phyloP scores from a whole-genome alignment of 2,888 invertebrate species.

The Erebia palarica region DNA sequence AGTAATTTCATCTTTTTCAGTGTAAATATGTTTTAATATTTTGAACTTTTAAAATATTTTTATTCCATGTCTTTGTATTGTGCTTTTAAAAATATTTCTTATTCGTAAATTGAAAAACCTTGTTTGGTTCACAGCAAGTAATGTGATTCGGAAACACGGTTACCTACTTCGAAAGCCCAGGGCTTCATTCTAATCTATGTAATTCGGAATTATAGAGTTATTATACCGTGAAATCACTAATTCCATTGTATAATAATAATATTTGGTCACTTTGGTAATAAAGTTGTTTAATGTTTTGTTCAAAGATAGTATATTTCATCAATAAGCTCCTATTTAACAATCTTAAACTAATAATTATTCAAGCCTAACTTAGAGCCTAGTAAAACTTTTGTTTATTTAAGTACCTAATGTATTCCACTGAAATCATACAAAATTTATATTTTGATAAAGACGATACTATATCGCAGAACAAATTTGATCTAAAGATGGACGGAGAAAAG shows the following conservation, averaged over 20 bases:
- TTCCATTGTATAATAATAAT: not conserved
- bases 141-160: conserved; percentile 12
- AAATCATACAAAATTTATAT: no score
- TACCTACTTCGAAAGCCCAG: not conserved
- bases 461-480: no score
- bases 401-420: no score
- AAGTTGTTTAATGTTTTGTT: not conserved
- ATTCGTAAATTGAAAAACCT: conserved; percentile 11
- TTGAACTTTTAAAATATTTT: not conserved
- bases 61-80: not conserved
- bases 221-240: no score
- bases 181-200: not conserved
- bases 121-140: conserved; percentile 10
- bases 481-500: no score
- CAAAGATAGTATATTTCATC: not conserved
- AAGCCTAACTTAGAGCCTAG: no score
- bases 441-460: no score
- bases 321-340: not conserved
- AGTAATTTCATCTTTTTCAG: no score
- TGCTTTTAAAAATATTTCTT: not conserved
- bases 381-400: no score
- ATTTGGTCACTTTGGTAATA: not conserved
- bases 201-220: no score
- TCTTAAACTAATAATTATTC: no score
- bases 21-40: no score